Conservation (phyloP, 1,140 invertebrate genomes). For the Papilio machaon region DNA sequence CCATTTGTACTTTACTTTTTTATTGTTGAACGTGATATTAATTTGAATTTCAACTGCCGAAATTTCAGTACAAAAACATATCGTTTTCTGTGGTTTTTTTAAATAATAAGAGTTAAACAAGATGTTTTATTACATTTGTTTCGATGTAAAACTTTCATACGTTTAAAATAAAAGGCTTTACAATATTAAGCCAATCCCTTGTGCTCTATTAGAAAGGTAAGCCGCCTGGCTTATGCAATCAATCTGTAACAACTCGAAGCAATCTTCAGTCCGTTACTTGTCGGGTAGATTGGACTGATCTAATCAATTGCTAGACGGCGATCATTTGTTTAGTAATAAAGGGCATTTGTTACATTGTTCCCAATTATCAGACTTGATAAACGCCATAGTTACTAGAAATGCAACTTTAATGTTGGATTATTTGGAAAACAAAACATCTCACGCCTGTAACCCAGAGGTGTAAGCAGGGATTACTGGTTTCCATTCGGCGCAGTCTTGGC, state of each 20-base stretch:
- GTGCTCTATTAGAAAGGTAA: conserved; percentile 8
- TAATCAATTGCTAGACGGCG: not conserved
- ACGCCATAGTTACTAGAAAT: not conserved
- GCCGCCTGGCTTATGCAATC: not conserved
- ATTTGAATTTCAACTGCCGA: not conserved
- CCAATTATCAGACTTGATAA: not conserved
- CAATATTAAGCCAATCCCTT: conserved; percentile 11
- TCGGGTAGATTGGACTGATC: not conserved
- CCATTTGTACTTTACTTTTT: not conserved
- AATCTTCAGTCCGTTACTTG: conserved; percentile 10
- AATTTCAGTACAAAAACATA: too few relatives aligned
- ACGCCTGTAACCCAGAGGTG: too few relatives aligned
- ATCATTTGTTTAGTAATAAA: conserved; percentile 11
- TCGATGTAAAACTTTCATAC: not conserved
- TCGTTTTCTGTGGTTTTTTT: too few relatives aligned
- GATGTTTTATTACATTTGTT: too few relatives aligned
- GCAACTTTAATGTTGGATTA: not conserved
- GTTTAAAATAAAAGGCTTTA: not conserved
- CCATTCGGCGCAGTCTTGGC: too few relatives aligned
- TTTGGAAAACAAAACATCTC: too few relatives aligned
- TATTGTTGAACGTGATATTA: not conserved
- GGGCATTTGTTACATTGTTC: conserved; percentile 23
- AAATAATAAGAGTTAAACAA: too few relatives aligned
- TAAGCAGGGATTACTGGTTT: too few relatives aligned
- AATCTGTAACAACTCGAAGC: not conserved